Percentiles rank a stretch among this genome's conserved stretches.
phyloP scores from a whole-genome alignment of 2,113 vertebrate species.

The Eidolon helvum region DNA sequence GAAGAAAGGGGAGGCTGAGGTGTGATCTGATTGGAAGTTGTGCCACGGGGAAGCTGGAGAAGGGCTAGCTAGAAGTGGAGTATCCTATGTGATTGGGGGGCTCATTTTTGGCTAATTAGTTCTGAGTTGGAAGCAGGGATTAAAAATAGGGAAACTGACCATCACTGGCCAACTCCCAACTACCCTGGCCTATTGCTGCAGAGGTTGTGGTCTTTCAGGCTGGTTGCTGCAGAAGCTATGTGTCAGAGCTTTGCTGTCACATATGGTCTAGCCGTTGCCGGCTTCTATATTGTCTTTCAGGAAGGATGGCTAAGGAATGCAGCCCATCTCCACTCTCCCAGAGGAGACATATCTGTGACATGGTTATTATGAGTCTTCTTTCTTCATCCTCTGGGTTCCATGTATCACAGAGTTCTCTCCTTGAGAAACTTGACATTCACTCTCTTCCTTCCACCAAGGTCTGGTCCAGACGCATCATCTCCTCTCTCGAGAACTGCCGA shows the following conservation, averaged over 20 bases:
- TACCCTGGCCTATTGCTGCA: neutral
- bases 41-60: neutral
- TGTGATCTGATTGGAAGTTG: neutral
- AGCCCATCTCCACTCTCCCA: neutral
- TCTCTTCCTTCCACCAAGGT: neutral
- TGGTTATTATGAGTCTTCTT: neutral
- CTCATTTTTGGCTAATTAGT: neutral
- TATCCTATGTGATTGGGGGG: neutral
- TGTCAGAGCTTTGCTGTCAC: neutral
- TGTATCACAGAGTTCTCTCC: neutral
- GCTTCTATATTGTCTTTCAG: neutral
- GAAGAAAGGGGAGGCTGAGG: neutral
- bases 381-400: neutral
- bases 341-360: neutral
- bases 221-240: neutral
- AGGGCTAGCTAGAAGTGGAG: neutral
- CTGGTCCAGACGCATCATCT: neutral
- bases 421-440: neutral
- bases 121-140: neutral
- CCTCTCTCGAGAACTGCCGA: neutral
- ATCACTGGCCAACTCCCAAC: neutral
- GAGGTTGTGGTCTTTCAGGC: neutral
- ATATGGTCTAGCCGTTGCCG: neutral
- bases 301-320: neutral
- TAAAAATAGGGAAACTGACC: neutral